A percentile compares a stretch with the other conserved stretches of the same genome.
phyloP scores from a whole-genome alignment of 2,797 vertebrate species.

The Halcyon smyrnensis region DNA sequence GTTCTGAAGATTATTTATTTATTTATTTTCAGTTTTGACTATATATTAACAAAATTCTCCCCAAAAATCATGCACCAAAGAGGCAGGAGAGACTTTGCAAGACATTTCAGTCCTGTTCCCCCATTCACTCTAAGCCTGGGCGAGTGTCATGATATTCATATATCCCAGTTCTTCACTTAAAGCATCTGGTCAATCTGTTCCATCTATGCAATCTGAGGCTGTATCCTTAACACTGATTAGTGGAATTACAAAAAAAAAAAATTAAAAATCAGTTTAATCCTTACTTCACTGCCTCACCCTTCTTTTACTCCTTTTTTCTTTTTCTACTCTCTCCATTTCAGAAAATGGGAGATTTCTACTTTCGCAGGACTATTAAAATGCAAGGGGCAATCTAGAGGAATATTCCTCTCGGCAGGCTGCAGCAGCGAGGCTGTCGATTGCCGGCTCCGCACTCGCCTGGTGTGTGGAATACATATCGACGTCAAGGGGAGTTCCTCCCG shows the following conservation, averaged over 20 bases:
- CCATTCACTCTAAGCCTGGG: not conserved
- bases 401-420: not conserved
- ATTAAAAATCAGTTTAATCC: not conserved
- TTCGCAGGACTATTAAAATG: not conserved
- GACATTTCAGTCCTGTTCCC: not conserved
- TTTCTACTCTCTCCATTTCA: not conserved
- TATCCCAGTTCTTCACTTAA: not conserved
- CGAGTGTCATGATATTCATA: not conserved
- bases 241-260: not conserved
- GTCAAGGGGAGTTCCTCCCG: conserved; percentile 34
- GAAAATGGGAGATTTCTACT: not conserved
- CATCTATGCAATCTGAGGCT: not conserved
- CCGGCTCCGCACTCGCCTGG: conserved; percentile 18
- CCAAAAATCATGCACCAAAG: not conserved
- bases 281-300: not conserved
- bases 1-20: not conserved
- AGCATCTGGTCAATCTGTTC: not conserved
- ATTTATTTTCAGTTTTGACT: not conserved
- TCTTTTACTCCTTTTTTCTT: not conserved
- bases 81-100: not conserved
- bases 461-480: conserved; percentile 62
- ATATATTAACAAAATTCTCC: not conserved
- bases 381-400: not conserved
- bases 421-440: not conserved
- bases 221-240: not conserved